phyloP scores from a whole-genome alignment of 2,797 vertebrate genomes.

The Taeniopygia guttata region DNA sequence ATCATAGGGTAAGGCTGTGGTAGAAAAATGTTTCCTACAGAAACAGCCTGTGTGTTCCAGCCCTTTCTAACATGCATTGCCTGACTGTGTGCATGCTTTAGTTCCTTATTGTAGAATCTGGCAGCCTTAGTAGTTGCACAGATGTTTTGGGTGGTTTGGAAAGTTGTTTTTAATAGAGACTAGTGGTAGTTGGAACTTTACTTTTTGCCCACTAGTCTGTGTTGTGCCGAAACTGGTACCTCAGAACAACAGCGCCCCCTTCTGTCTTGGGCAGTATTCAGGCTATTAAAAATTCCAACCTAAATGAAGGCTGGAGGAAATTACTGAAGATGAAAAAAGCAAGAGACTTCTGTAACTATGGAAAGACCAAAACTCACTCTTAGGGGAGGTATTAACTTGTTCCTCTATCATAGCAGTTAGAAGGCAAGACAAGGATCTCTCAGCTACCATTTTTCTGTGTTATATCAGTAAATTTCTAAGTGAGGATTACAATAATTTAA shows the following conservation, averaged over 20 bases:
- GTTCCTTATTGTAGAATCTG: background rate
- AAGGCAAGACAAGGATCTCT: background rate
- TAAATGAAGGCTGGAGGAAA: background rate
- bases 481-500: background rate
- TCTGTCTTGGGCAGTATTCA: background rate
- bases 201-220: background rate
- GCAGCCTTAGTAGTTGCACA: background rate
- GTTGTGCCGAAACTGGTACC: background rate
- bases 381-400: background rate
- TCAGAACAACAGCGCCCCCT: background rate
- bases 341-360: background rate
- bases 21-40: background rate
- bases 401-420: background rate
- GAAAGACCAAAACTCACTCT: background rate
- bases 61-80: background rate
- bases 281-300: background rate
- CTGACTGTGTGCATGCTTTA: background rate
- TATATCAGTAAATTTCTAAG: background rate
- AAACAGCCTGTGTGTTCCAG: accelerated
- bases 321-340: background rate
- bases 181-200: background rate
- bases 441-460: background rate
- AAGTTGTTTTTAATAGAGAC: background rate
- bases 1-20: background rate
- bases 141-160: background rate